Percentiles rank a stretch among this genome's conserved stretches.
These are phyloP conservation scores for Atlantisia rogersi DNA, from an alignment of 2,113 vertebrate species.

Conservation along the genomic window DNA sequence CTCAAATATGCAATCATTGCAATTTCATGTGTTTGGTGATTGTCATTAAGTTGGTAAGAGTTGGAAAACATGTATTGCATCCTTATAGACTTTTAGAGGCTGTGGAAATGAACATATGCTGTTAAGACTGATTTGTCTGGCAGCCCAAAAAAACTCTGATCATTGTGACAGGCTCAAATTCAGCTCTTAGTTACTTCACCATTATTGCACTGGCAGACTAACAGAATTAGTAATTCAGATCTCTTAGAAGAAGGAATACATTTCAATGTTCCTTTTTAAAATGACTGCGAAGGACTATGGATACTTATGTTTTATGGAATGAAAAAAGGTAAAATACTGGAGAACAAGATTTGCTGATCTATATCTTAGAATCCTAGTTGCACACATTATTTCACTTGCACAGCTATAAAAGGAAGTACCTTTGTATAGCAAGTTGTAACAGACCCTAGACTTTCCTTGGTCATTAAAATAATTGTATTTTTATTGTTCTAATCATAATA, in stretches of 20 bases:
- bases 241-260: neutral
- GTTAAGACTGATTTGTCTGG: constrained; percentile 17
- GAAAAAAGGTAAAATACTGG: neutral
- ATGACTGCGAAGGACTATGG: neutral
- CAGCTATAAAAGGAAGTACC: neutral
- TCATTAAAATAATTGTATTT: neutral
- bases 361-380: neutral
- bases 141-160: neutral
- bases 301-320: neutral
- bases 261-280: constrained; percentile 4
- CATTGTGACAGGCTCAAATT: neutral
- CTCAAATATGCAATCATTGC: too few species aligned
- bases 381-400: neutral
- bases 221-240: constrained; percentile 12
- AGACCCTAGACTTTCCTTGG: neutral
- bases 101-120: constrained; percentile 5
- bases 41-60: neutral
- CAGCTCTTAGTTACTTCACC: neutral
- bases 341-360: neutral
- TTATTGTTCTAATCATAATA: neutral
- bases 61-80: neutral
- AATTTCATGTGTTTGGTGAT: neutral
- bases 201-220: neutral
- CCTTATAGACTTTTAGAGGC: neutral
- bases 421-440: neutral